Conservation (phyloP, 2,888 invertebrate genomes). For the Eilema depressum region DNA sequence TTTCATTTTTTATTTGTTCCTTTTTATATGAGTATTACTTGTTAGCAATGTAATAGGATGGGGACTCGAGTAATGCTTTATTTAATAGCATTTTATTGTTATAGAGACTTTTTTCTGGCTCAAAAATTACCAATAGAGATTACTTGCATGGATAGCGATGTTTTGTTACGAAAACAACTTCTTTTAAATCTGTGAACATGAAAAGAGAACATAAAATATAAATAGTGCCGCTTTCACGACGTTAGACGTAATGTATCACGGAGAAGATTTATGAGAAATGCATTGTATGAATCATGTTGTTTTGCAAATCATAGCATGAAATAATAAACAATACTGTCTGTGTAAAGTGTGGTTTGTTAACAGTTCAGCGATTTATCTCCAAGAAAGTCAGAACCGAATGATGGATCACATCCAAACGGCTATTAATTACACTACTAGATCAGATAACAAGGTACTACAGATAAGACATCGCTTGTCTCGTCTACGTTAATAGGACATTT, state of each 20-base stretch:
- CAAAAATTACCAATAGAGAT: conserved; percentile 34
- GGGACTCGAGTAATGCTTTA: conserved; percentile 28
- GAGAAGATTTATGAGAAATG: conserved; percentile 21
- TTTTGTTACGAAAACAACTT: conserved; percentile 37
- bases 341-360: conserved; percentile 19
- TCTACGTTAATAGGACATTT: not conserved
- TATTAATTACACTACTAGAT: conserved; percentile 31
- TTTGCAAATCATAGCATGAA: conserved; percentile 20
- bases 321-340: conserved; percentile 24
- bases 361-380: conserved; percentile 39
- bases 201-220: conserved; percentile 33
- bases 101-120: conserved; percentile 17
- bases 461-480: conserved; percentile 10
- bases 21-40: conserved; percentile 55
- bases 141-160: conserved; percentile 42
- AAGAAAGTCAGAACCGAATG: conserved; percentile 34
- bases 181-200: conserved; percentile 42
- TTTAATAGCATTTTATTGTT: conserved; percentile 45
- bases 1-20: conserved; percentile 48
- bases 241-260: conserved; percentile 28
- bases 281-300: conserved; percentile 25
- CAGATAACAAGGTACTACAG: conserved; percentile 23
- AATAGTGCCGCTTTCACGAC: conserved; percentile 28
- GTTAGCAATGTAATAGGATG: conserved; percentile 47
- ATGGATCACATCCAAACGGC: conserved; percentile 39